These are phyloP conservation scores for Aleiodes alternator DNA, from an alignment of 2,888 invertebrate genomes.

Conservation along the genomic window DNA sequence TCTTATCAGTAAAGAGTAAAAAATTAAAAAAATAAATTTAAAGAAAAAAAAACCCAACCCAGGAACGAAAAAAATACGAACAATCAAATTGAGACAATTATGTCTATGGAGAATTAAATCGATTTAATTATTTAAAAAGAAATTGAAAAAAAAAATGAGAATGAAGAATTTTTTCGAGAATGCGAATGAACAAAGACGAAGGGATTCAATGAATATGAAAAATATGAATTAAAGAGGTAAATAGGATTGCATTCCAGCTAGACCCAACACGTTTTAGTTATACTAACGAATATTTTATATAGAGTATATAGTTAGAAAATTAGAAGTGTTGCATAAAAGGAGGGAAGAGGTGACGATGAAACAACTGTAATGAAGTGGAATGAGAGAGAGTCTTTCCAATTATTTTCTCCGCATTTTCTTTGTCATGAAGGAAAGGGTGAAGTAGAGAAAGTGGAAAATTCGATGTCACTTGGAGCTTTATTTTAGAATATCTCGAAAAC, in stretches of 20 bases:
- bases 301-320: slow-evolving; percentile 75
- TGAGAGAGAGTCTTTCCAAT: neutral
- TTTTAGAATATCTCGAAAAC: no score
- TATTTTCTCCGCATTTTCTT: neutral
- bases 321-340: slow-evolving; percentile 65
- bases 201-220: slow-evolving; percentile 38
- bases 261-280: slow-evolving; percentile 75
- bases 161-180: slow-evolving; percentile 16
- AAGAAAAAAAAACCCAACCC: slow-evolving; percentile 41
- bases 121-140: slow-evolving; percentile 53
- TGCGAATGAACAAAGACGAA: slow-evolving; percentile 43
- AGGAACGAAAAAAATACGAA: slow-evolving; percentile 63
- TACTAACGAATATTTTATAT: slow-evolving; percentile 75
- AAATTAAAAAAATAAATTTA: neutral
- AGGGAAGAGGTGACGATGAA: slow-evolving; percentile 37
- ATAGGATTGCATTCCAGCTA: slow-evolving; percentile 74
- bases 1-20: slow-evolving; percentile 48
- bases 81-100: slow-evolving; percentile 45
- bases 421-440: neutral
- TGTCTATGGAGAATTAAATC: slow-evolving; percentile 52
- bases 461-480: neutral
- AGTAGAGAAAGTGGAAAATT: neutral
- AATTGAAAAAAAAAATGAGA: slow-evolving; percentile 30
- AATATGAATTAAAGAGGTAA: slow-evolving; percentile 65
- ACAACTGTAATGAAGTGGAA: slow-evolving; percentile 14